Evolutionary conservation across 1,140 invertebrate species (phyloP), one percentile per base, ranked within the genome.

Genomic region (Drosophila novamexicana): DNA sequence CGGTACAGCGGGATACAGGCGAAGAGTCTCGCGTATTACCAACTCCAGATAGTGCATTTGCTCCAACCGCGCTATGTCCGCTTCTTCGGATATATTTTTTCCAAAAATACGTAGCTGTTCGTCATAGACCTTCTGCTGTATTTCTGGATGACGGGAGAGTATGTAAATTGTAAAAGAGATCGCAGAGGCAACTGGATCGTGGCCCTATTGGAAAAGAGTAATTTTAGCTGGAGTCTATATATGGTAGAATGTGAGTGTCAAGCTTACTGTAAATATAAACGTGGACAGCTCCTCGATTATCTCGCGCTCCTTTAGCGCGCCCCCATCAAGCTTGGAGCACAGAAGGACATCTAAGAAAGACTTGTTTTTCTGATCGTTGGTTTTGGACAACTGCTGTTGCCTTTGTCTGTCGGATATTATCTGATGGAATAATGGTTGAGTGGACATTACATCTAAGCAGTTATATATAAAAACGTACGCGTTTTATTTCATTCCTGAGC

Each of bases 1-100:
- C 4, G 96, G 96, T n/a, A 97, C 96, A 12, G 95, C 95, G 0
- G 96, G 96, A 91, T 94, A 96, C 0, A 96, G 75, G 10, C 95
- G 91, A 22, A 96, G 76, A 2, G 94, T 93, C 86, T 96, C 95
- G 75, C 95, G 96, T 44, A 96, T 94, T 18, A 95, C 95, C 74
- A 94, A 93, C 77, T 96, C 96, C 62, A 97, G 88, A 82, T 95
- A 96, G 77, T 93, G 94, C 93, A 96, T 93, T 61, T 93, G 69
- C 42, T 92, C 81, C 62, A 95, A 68, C 47, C 94, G 94, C 7
- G 93, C 92, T 47, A 92, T 73, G 3, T 92, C 93, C 14, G 92
- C 71, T 29, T 88, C 77, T 6, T 32, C 58, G 2, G 40, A 86
- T 81, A 22, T 81, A 50, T 93, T 82, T 1, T 63, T 65, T 16